These are phyloP conservation scores for Crocallis elinguaria DNA, from an alignment of 2,888 invertebrate species.

Conservation along the genomic window DNA sequence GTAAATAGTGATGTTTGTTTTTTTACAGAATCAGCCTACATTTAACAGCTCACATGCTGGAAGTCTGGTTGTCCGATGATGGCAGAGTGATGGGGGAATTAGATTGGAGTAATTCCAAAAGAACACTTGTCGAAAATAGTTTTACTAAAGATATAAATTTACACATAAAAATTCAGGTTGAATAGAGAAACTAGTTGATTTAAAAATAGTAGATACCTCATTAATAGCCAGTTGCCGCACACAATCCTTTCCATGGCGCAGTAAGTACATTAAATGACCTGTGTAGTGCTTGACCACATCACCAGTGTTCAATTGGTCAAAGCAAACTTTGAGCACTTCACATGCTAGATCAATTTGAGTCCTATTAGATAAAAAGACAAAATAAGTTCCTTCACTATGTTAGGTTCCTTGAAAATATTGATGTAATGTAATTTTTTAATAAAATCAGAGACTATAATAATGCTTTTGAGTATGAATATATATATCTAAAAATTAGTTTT, in stretches of 20 bases:
- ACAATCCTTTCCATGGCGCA: slow-evolving; percentile 86
- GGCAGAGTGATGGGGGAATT: too few relatives aligned
- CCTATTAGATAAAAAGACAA: slow-evolving; percentile 27
- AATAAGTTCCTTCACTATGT: neutral
- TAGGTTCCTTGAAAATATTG: too few relatives aligned
- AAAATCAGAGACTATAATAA: too few relatives aligned
- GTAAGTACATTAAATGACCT: slow-evolving; percentile 84
- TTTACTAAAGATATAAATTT: too few relatives aligned
- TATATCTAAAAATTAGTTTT: too few relatives aligned
- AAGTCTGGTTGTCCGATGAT: too few relatives aligned
- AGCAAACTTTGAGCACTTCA: slow-evolving; percentile 52
- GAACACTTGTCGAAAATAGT: too few relatives aligned
- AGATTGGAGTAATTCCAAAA: too few relatives aligned
- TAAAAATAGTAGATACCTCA: slow-evolving; percentile 70
- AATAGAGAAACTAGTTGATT: neutral
- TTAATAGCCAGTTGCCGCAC: slow-evolving; percentile 87
- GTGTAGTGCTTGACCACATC: slow-evolving; percentile 86
- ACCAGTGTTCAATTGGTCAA: slow-evolving; percentile 86
- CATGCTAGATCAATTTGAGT: slow-evolving; percentile 46
- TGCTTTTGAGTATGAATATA: too few relatives aligned
- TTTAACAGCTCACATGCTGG: too few relatives aligned
- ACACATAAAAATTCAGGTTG: neutral
- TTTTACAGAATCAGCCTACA: too few relatives aligned
- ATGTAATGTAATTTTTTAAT: too few relatives aligned
- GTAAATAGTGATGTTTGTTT: neutral